These are phyloP conservation scores for Nestor notabilis DNA, from an alignment of 2,113 vertebrate species.

Conservation along the genomic window DNA sequence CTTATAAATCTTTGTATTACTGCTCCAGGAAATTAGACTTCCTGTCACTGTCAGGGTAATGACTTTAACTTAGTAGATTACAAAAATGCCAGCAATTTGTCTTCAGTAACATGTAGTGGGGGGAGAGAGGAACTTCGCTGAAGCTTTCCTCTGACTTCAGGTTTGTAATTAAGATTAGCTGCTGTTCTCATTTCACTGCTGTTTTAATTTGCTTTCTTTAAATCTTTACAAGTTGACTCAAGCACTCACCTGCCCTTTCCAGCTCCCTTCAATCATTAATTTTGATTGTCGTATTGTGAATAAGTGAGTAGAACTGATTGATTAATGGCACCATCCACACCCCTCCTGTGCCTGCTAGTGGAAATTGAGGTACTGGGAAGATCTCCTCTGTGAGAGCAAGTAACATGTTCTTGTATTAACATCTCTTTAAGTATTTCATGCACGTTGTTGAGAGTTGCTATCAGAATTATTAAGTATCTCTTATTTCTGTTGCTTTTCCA, in stretches of 20 bases:
- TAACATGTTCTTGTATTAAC: background rate
- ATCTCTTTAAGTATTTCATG: background rate
- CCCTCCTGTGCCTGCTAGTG: background rate
- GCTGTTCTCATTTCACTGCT: background rate
- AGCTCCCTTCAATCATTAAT: conserved; percentile 41
- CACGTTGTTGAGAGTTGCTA: background rate
- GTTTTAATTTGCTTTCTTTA: conserved; percentile 44
- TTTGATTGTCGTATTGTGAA: conserved; percentile 9
- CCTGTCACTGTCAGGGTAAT: conserved; percentile 61
- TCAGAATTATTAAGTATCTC: conserved; percentile 27
- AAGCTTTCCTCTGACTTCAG: background rate
- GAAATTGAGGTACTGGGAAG: background rate
- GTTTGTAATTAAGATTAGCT: conserved; percentile 57
- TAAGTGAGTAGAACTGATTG: conserved; percentile 7
- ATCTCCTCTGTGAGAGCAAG: background rate
- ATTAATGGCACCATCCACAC: background rate
- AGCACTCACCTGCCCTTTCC: conserved; percentile 24
- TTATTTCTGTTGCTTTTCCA: conserved; percentile 23
- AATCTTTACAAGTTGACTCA: conserved; percentile 41
- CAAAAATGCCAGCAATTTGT: conserved; percentile 57
- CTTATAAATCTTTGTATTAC: conserved; percentile 64
- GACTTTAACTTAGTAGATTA: conserved; percentile 66
- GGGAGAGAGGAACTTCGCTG: background rate
- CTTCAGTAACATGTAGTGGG: conserved; percentile 18
- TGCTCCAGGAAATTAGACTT: conserved; percentile 67